Conservation (phyloP, 1,140 invertebrate genomes). For the Nebria ingens region DNA sequence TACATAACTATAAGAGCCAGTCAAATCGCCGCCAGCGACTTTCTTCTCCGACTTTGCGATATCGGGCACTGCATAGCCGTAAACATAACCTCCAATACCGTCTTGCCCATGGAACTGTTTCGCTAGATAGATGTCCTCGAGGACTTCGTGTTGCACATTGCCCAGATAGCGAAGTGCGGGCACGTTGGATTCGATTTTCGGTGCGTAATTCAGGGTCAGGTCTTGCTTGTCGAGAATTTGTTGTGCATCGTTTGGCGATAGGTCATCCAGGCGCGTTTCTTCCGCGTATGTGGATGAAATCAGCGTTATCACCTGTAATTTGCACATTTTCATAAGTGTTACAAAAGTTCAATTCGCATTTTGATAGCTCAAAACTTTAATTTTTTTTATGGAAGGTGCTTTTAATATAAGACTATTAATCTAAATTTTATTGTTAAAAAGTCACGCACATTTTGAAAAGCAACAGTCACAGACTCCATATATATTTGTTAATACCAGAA, state of each 20-base stretch:
- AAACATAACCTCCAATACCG: constrained; percentile 46
- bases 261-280: constrained; percentile 36
- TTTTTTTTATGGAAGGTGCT: no score
- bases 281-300: constrained; percentile 13
- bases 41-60: constrained; percentile 48
- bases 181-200: constrained; percentile 39
- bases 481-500: no score
- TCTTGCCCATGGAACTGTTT: constrained; percentile 52
- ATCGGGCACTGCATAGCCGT: constrained; percentile 51
- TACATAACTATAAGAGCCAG: constrained; percentile 41
- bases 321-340: no score
- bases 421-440: no score
- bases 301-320: no score
- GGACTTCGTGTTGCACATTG: constrained; percentile 49
- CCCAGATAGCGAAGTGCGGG: constrained; percentile 37
- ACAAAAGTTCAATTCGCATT: no score
- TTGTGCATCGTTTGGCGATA: constrained; percentile 50
- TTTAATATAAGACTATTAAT: no score
- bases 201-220: constrained; percentile 37
- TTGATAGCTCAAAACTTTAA: no score
- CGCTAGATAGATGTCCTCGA: constrained; percentile 53
- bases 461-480: no score
- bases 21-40: constrained; percentile 37
- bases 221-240: constrained; percentile 40
- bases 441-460: no score